Conservation (phyloP, 2,888 invertebrate genomes). For the Pheosia tremula region DNA sequence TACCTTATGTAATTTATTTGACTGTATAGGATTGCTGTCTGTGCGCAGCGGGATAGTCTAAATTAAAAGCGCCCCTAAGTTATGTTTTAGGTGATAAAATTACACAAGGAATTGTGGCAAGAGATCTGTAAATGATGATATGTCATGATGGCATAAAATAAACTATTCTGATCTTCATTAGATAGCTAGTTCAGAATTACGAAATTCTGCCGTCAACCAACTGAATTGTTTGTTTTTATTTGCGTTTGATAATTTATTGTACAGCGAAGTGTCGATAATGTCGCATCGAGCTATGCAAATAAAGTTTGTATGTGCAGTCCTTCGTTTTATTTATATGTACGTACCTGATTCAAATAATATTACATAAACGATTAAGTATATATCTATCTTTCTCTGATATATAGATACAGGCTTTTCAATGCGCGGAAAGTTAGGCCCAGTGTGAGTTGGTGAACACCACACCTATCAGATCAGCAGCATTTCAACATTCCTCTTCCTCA, state of each 20-base stretch:
- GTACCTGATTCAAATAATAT: no score
- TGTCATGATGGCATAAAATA: slow-evolving; percentile 28
- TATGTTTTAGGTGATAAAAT: background rate
- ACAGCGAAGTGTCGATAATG: slow-evolving; percentile 41
- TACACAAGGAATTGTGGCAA: slow-evolving; percentile 1
- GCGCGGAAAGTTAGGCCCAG: no score
- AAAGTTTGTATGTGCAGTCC: slow-evolving; percentile 64
- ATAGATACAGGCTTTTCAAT: no score
- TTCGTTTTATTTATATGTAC: slow-evolving; percentile 34
- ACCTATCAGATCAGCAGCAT: no score
- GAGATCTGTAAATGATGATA: slow-evolving; percentile 31
- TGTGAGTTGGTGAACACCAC: no score
- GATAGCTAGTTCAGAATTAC: slow-evolving; percentile 35
- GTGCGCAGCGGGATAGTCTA: no score
- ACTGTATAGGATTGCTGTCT: no score
- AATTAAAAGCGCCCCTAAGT: no score
- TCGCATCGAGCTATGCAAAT: slow-evolving; percentile 62
- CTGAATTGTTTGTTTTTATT: slow-evolving; percentile 45
- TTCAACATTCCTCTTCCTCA: no score
- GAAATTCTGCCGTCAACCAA: slow-evolving; percentile 33
- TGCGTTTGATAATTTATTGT: slow-evolving; percentile 51
- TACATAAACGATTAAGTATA: no score
- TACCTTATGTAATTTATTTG: no score
- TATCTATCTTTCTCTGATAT: no score
- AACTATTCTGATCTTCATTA: slow-evolving; percentile 33